phyloP scores from a whole-genome alignment of 2,113 vertebrate species.

The Anoplopoma fimbria region DNA sequence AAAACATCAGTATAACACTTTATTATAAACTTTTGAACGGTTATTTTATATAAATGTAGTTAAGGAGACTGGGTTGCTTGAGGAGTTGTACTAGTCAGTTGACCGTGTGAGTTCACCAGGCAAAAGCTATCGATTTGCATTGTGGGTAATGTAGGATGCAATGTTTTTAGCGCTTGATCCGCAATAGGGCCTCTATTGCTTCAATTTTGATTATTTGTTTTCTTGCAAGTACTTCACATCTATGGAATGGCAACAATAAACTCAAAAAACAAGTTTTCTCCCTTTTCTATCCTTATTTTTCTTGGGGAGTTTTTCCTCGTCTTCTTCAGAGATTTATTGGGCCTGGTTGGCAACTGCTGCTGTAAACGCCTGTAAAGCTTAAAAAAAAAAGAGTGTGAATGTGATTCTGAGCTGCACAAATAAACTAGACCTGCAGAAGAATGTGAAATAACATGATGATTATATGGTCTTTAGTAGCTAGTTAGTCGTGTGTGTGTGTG shows the following conservation, averaged over 20 bases:
- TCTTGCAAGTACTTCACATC: too few relatives aligned
- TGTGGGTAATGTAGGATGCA: too few relatives aligned
- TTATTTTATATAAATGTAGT: too few relatives aligned
- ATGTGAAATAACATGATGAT: not conserved
- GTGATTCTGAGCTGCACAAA: not conserved
- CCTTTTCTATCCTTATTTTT: not conserved
- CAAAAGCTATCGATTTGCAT: too few relatives aligned
- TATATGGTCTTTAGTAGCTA: not conserved
- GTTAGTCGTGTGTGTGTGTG: not conserved
- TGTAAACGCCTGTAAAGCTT: not conserved
- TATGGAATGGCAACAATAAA: too few relatives aligned
- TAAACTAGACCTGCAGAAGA: not conserved
- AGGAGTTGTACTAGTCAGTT: too few relatives aligned
- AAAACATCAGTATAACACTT: not conserved
- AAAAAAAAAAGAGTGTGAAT: not conserved
- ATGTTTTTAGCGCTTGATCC: too few relatives aligned
- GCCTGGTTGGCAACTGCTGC: not conserved
- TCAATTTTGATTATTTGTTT: too few relatives aligned
- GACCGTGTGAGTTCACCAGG: too few relatives aligned
- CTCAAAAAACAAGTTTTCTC: not conserved
- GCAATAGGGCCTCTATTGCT: too few relatives aligned
- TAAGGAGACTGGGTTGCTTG: too few relatives aligned
- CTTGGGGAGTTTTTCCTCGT: not conserved
- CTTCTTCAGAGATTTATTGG: not conserved
- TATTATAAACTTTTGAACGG: not conserved